Base-by-base conservation (phyloP, 30 jellyfish, hydroid and myxozoan species). In the Euphysa ruthae region DNA sequence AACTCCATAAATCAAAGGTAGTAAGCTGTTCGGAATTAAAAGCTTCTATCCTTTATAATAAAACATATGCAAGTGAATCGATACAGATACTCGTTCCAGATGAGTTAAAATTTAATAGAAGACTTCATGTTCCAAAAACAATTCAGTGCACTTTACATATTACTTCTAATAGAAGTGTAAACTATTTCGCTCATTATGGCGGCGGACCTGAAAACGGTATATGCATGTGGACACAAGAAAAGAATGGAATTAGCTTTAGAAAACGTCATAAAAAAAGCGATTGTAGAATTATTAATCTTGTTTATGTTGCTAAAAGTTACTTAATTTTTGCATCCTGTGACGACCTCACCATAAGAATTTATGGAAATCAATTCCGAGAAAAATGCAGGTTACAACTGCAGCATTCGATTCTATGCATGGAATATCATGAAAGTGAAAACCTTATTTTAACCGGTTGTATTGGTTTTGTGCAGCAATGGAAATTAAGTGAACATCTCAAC, bases 161-260 rank as follows among this genome's bases (percentile, higher is more conserved):
- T 6, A 27, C 43, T 0, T 2, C 79, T 3, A 12, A 79, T 1
- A 60, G 81, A 15, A 73, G 60, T 8, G 86, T 73, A 21, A 75
- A 29, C 71, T 74, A 72, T 64, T 57, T 90, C 26, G 92, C 70
- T 3, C 91, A 74, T 34, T 81, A 81, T 49, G 95, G 95, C 0
- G 74, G 80, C 6, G 95, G 98, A 4, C 92, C 49, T 4, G 63
- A 75, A 66, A 78, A 73, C 54, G 82, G 71, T 8, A 38, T 86
- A 19, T 31, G 78, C 15, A 38, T 64, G 6, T 86, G 96, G 96
- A 35, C 58, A 28, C 54, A 62, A 33, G 87, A 85, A 61, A 61
- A 60, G n/a, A 80, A 35, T 16, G 73, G 58, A 50, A 55, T 46
- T 34, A 6, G 19, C 25, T 3, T 23, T 23, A 73, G 21, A 34